Conservation (phyloP, 2,888 invertebrate species). For the Lasioglossum pauxillum region DNA sequence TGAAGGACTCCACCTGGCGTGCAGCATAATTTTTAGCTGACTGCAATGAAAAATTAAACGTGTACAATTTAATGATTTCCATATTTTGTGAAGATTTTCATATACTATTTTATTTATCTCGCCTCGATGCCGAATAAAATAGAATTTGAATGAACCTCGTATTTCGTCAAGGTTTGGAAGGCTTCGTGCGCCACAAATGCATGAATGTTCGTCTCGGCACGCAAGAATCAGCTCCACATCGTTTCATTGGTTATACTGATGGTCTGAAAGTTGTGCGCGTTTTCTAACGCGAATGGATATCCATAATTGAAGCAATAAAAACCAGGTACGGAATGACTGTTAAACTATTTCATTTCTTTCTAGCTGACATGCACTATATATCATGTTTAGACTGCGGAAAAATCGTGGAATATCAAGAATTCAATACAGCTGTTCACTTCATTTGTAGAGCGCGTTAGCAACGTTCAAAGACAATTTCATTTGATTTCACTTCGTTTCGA, state of each 20-base stretch:
- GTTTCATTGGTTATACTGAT: neutral
- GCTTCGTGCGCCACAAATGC: neutral
- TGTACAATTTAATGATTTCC: neutral
- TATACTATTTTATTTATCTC: neutral
- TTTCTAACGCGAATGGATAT: conserved; percentile 1
- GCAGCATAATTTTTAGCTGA: neutral
- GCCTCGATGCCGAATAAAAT: neutral
- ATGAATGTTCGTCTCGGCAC: neutral
- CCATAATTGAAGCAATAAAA: neutral
- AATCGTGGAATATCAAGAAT: neutral
- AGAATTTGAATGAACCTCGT: neutral
- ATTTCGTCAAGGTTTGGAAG: neutral
- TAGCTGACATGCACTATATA: neutral
- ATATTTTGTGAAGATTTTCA: neutral
- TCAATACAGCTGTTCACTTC: neutral
- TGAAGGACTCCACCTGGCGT: neutral
- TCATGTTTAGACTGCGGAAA: conserved; percentile 2
- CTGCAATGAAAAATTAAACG: neutral
- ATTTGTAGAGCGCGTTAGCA: neutral
- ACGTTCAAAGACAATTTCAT: neutral
- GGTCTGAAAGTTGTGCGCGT: neutral
- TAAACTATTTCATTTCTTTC: conserved; percentile 6
- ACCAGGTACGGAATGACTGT: neutral
- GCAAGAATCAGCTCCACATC: neutral
- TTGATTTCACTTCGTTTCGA: neutral